A percentile compares a stretch with the other conserved stretches of the same genome.
Conservation (phyloP, 2,113 vertebrate species). For the Phrynosoma platyrhinos region DNA sequence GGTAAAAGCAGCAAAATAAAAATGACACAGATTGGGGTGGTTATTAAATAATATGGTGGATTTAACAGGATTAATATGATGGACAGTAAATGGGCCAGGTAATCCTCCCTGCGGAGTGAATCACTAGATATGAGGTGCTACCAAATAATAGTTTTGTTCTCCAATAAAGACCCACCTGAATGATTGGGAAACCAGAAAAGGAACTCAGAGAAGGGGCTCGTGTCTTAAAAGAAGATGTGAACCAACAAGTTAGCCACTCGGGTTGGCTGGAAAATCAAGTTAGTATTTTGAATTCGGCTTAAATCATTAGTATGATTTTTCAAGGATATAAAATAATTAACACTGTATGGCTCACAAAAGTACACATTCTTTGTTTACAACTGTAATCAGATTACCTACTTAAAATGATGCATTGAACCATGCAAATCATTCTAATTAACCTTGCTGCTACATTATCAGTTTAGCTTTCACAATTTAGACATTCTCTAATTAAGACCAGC, state of each 20-base stretch:
- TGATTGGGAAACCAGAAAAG: neutral
- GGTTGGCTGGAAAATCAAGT: constrained; percentile 52
- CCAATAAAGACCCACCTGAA: neutral
- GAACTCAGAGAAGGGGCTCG: neutral
- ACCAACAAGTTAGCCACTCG: neutral
- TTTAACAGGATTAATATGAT: neutral
- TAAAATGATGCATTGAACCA: constrained; percentile 63
- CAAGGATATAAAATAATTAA: constrained; percentile 71
- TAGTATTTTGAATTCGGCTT: constrained; percentile 65
- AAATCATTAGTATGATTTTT: constrained; percentile 67
- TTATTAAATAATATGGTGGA: neutral
- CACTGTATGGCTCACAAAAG: constrained; percentile 64
- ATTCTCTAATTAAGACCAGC: constrained; percentile 65
- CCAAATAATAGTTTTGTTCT: neutral
- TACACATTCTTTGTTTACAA: constrained; percentile 65
- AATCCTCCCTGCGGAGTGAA: neutral
- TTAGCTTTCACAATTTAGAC: constrained; percentile 59
- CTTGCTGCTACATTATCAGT: constrained; percentile 55
- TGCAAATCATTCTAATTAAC: constrained; percentile 70
- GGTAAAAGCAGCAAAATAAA: neutral
- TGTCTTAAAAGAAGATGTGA: neutral
- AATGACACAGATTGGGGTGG: neutral
- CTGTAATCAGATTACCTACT: constrained; percentile 70
- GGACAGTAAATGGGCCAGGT: neutral
- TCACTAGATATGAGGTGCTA: no score